Conservation (phyloP, 2,888 invertebrate genomes). For the Emmelina monodactyla region DNA sequence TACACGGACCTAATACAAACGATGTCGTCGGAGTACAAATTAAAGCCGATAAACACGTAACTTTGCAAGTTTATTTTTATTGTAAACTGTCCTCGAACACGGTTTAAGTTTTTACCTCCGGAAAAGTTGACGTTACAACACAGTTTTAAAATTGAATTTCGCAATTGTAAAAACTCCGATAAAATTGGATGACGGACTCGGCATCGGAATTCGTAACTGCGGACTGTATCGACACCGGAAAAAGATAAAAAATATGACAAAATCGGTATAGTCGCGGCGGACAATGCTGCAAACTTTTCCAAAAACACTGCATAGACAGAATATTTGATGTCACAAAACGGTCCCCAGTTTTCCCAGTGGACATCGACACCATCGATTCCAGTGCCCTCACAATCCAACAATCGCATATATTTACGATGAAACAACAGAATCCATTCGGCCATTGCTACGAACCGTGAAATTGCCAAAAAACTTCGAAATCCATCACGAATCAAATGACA, state of each 20-base stretch:
- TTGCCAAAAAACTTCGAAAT: slow-evolving; percentile 58
- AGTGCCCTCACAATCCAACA: slow-evolving; percentile 1
- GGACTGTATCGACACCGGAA: too few relatives aligned
- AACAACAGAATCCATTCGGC: slow-evolving; percentile 34
- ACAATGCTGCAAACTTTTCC: neutral
- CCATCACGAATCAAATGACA: slow-evolving; percentile 64
- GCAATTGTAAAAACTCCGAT: too few relatives aligned
- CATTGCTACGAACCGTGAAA: slow-evolving; percentile 49
- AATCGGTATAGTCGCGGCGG: neutral
- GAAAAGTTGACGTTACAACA: too few relatives aligned
- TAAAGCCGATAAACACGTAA: neutral
- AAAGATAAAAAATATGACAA: neutral
- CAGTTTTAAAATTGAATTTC: too few relatives aligned
- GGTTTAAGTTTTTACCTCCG: too few relatives aligned
- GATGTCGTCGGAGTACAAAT: neutral
- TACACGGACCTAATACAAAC: neutral
- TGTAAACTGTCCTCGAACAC: too few relatives aligned
- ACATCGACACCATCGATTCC: neutral
- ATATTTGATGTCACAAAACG: slow-evolving; percentile 1
- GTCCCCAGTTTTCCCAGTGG: neutral
- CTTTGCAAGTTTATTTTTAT: neutral
- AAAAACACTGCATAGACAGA: slow-evolving; percentile 1
- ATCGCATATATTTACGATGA: slow-evolving; percentile 1
- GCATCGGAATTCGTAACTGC: too few relatives aligned
- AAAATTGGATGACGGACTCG: too few relatives aligned